These are phyloP conservation scores for Octodon degus DNA, from an alignment of 2,113 vertebrate species.

Conservation along the genomic window DNA sequence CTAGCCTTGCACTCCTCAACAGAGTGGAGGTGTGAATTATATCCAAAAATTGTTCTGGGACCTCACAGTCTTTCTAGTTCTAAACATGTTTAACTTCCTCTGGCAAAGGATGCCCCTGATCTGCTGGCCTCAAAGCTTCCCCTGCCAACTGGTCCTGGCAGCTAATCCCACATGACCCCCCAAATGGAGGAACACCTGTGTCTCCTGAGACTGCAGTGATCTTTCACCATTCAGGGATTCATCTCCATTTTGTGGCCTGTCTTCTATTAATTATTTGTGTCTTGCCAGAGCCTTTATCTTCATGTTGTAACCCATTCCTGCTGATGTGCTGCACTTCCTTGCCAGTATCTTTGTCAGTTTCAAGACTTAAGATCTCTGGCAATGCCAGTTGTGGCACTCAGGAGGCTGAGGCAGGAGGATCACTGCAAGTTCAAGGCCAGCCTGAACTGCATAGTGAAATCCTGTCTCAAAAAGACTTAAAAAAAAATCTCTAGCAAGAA, in stretches of 20 bases:
- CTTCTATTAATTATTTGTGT: background rate
- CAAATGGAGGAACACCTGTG: background rate
- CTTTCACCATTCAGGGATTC: background rate
- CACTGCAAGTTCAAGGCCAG: too few species aligned
- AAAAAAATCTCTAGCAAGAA: slow-evolving; percentile 62
- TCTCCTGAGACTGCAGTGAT: background rate
- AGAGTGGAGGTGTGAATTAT: background rate
- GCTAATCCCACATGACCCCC: slow-evolving; percentile 1
- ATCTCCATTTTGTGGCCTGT: slow-evolving; percentile 1
- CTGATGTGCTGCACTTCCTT: slow-evolving; percentile 49
- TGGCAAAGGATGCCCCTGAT: slow-evolving; percentile 41
- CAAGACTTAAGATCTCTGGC: slow-evolving; percentile 67
- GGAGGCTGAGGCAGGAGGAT: too few species aligned
- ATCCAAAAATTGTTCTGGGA: background rate
- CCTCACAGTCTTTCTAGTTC: background rate
- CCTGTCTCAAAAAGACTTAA: too few species aligned
- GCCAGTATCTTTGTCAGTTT: slow-evolving; percentile 51
- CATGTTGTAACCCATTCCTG: slow-evolving; percentile 69
- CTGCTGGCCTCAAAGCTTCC: background rate
- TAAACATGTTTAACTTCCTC: slow-evolving; percentile 43
- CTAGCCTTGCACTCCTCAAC: background rate
- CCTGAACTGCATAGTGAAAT: too few species aligned
- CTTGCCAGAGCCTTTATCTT: slow-evolving; percentile 67
- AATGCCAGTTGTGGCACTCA: too few species aligned
- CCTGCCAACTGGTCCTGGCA: background rate